Base-by-base conservation (phyloP, 1,140 invertebrate genomes). In the Scylla paramamosain region DNA sequence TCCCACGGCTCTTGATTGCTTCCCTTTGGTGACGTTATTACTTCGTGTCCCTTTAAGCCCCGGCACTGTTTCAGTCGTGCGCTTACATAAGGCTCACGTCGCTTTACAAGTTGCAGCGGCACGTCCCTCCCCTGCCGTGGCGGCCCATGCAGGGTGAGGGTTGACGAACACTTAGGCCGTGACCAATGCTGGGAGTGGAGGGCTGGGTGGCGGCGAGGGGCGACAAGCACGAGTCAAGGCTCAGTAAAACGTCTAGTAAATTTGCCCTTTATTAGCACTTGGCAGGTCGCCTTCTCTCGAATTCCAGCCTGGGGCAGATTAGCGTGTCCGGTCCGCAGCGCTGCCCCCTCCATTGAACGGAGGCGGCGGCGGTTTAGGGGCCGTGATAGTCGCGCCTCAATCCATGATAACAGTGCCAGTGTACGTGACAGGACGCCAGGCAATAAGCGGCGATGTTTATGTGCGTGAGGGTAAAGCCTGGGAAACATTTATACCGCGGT, bases 201-300 rank as follows among this genome's bases (percentile, higher is more conserved):
- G 8, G 67, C 67, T n/a, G 67, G 0, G 6, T 77, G 52, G 52
- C 52, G 52, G 10, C 20, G 67, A n/a, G 67, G 0, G n/a, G 67
- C 67, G 67, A 77, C 67, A n/a, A 77, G 67, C n/a, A 77, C 67
- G 67, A 77, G 67, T 77, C 67, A 77, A 77, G 67, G 67, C 67
- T 77, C 67, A 25, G 67, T 77, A n/a, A 77, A 77, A n/a, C 67
- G 52, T 77, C 67, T 77, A 77, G 25, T 77, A 77, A 77, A 77
- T 25, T 77, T 7, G 20, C 12, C 25, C 67, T 77, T 77, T 77
- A 77, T 77, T 25, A n/a, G 16, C 67, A n/a, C 67, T 77, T n/a
- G 67, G 67, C 67, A 77, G 67, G 67, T 77, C 67, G 6, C 20
- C 67, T 77, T n/a, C 67, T n/a, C 67, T 77, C 67, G 67, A 77